These are phyloP conservation scores for Oncorhynchus masou DNA, from an alignment of 2,113 vertebrate genomes.

Conservation along the genomic window DNA sequence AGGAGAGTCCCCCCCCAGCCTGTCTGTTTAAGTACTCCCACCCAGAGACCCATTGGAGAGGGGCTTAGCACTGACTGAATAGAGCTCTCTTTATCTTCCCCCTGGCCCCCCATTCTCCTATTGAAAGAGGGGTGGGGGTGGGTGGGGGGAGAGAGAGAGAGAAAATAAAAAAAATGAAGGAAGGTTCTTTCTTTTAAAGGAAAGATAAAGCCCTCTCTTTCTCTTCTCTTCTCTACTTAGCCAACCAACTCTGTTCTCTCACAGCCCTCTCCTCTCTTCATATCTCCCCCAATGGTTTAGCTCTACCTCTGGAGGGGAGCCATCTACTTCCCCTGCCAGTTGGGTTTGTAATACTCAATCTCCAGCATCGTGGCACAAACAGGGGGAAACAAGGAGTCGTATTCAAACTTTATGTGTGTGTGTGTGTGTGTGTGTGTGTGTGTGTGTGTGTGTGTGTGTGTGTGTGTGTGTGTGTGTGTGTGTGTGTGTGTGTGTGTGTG, in stretches of 20 bases:
- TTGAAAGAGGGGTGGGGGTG: conserved; percentile 17
- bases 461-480: conserved; percentile 12
- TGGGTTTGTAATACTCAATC: conserved; percentile 65
- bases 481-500: background rate
- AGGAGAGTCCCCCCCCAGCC: conserved; percentile 16
- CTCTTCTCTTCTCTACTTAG: background rate
- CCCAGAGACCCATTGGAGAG: conserved; percentile 65
- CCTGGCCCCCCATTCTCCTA: conserved; percentile 62
- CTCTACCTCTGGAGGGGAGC: conserved; percentile 67
- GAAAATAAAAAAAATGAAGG: conserved; percentile 31
- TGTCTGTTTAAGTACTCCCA: conserved; percentile 77
- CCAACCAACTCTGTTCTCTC: conserved; percentile 20
- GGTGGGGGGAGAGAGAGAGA: no score
- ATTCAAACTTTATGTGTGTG: conserved; percentile 36
- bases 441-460: background rate
- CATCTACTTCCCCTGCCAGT: conserved; percentile 61
- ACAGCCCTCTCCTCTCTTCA: conserved; percentile 46
- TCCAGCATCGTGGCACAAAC: conserved; percentile 65
- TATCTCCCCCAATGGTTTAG: conserved; percentile 66
- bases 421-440: background rate
- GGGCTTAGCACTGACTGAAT: conserved; percentile 71
- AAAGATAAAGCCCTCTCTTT: background rate
- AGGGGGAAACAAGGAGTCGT: conserved; percentile 42
- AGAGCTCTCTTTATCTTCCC: conserved; percentile 72
- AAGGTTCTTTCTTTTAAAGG: conserved; percentile 48